Percentiles rank a stretch among this genome's conserved stretches.
phyloP scores from a whole-genome alignment of 2,113 vertebrate genomes.

The Clarias macrocephalus region DNA sequence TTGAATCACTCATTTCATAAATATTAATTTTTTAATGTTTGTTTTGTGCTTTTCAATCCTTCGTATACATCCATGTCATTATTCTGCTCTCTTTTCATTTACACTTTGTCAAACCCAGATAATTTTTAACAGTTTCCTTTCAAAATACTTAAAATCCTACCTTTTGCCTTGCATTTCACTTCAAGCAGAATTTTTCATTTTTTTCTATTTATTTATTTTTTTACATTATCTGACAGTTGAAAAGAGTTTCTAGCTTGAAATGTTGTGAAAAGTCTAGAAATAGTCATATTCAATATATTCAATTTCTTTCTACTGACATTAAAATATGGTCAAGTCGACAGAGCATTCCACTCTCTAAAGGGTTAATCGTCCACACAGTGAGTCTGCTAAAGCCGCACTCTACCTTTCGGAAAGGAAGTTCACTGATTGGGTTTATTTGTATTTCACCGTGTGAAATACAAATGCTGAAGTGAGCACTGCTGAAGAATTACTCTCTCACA shows the following conservation, averaged over 20 bases:
- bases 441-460: constrained; percentile 1
- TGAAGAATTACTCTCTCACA: constrained; percentile 33
- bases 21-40: too few relatives aligned
- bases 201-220: too few relatives aligned
- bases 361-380: not conserved
- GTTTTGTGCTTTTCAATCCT: not conserved
- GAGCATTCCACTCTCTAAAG: not conserved
- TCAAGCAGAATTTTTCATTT: not conserved
- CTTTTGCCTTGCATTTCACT: not conserved
- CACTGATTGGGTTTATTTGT: constrained; percentile 42
- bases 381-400: not conserved
- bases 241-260: not conserved
- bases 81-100: not conserved
- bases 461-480: not conserved
- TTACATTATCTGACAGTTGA: not conserved
- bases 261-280: not conserved
- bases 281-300: not conserved
- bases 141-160: not conserved
- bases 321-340: not conserved
- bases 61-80: not conserved
- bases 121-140: too few relatives aligned
- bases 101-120: too few relatives aligned
- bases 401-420: constrained; percentile 12
- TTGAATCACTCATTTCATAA: not conserved
- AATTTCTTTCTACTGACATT: not conserved